These are phyloP conservation scores for Gymnocypris eckloni DNA, from an alignment of 2,797 vertebrate species.

Conservation along the genomic window DNA sequence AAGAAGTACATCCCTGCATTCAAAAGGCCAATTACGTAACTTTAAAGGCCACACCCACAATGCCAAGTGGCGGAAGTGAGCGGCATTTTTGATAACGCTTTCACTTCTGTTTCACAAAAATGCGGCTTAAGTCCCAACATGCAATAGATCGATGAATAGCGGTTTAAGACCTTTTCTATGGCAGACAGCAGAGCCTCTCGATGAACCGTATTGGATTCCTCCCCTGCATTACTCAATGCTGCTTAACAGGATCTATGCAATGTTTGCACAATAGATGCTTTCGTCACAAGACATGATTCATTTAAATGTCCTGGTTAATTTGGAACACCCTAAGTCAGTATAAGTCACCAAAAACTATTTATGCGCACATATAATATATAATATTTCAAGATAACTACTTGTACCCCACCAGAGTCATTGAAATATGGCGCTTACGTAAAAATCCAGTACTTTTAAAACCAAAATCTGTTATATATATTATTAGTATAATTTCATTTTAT, in stretches of 20 bases:
- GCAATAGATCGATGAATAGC: neutral
- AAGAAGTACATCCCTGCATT: slow-evolving; percentile 15
- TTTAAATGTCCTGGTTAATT: too few relatives aligned
- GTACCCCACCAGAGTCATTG: neutral
- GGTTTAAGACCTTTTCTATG: neutral
- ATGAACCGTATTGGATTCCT: slow-evolving; percentile 11
- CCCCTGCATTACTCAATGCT: slow-evolving; percentile 16
- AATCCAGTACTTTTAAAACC: neutral
- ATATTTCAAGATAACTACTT: neutral
- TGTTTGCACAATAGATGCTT: slow-evolving; percentile 27
- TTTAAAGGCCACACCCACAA: slow-evolving; percentile 25
- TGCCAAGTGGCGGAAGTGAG: slow-evolving; percentile 26
- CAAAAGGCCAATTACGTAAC: slow-evolving; percentile 22
- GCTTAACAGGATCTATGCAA: slow-evolving; percentile 10
- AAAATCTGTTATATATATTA: neutral
- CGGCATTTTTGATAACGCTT: slow-evolving; percentile 5
- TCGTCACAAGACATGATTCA: neutral
- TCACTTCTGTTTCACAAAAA: slow-evolving; percentile 6
- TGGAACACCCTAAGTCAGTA: too few relatives aligned
- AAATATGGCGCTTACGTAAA: neutral
- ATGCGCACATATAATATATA: neutral
- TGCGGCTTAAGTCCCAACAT: neutral
- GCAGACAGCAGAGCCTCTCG: neutral
- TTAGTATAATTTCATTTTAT: neutral
- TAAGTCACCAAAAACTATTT: too few relatives aligned